Evolutionary conservation across 2,888 invertebrate species (phyloP).

Genomic region (Masnerella sp.): DNA sequence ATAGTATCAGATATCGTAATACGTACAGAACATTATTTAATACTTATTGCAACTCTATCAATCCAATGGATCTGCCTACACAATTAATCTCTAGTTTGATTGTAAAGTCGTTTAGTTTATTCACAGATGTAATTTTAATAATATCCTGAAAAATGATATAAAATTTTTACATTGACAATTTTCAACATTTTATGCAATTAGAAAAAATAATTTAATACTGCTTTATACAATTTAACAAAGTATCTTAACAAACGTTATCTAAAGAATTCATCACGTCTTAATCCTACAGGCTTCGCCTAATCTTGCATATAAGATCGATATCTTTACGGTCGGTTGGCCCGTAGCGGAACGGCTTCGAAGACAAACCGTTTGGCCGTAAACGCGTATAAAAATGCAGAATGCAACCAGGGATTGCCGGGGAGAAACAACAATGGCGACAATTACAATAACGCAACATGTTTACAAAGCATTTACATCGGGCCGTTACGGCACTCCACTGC

Average conservation of each 20-base stretch:
- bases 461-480: slow-evolving; percentile 20
- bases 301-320: slow-evolving; percentile 29
- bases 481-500: slow-evolving; percentile 1
- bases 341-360: neutral
- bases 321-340: slow-evolving; percentile 12
- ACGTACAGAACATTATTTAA: neutral
- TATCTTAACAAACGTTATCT: neutral
- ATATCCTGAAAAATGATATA: too few species aligned
- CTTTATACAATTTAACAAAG: too few species aligned
- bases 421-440: slow-evolving; percentile 25
- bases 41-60: neutral
- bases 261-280: neutral
- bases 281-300: neutral
- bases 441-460: slow-evolving; percentile 41
- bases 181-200: too few species aligned
- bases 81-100: too few species aligned
- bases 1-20: neutral
- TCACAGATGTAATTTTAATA: too few species aligned
- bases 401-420: too few species aligned
- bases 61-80: too few species aligned
- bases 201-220: too few species aligned
- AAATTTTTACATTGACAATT: too few species aligned
- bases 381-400: slow-evolving; percentile 29
- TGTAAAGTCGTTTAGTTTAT: too few species aligned
- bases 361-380: slow-evolving; percentile 14